Evolutionary conservation across 2,797 vertebrate genomes (phyloP), one percentile per base, ranked within the genome.

Genomic region (Poecilia velifera): DNA sequence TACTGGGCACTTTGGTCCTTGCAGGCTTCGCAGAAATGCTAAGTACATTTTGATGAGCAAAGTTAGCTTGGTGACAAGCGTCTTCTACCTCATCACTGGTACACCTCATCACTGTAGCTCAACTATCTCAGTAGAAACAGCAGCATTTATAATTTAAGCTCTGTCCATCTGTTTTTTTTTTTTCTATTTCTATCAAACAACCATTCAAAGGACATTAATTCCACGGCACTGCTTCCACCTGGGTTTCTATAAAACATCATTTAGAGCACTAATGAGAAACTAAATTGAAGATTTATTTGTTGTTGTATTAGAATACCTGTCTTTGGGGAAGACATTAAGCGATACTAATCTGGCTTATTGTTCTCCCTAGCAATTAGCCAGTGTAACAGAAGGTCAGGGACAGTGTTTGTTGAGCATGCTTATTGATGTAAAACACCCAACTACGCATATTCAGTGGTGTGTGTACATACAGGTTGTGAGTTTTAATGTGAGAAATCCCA

Each of bases 341-440:
- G 87, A 93, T 92, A 84, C 89, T 90, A 93, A 93, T 94, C 85
- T 28, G 71, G 82, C 87, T 94, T 91, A 95, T 94, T 94, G 90
- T 93, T 93, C 89, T 87, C 80, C 49, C 82, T 86, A 89, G 89
- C 84, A 92, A 91, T 90, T 92, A 93, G 81, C 77, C 78, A 73
- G 74, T 46, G 77, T 83, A 87, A 89, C 84, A 85, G 76, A 76
- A 80, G 87, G 84, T 88, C 68, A 76, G 83, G 71, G 75, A 87
- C 47, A 72, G 28, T 77, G 51, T 76, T 82, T 79, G 78, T 87
- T 88, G 76, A 76, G 72, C 84, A 82, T 86, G 84, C 84, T 87
- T 87, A 89, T 93, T 71, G 91, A 94, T 93, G 89, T 1, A 57
- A 91, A 89, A 92, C 89, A 84, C 83, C 83, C 51, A 86, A 75